Base-by-base conservation (phyloP, 1,140 invertebrate species). In the Phymastichus coffea region DNA sequence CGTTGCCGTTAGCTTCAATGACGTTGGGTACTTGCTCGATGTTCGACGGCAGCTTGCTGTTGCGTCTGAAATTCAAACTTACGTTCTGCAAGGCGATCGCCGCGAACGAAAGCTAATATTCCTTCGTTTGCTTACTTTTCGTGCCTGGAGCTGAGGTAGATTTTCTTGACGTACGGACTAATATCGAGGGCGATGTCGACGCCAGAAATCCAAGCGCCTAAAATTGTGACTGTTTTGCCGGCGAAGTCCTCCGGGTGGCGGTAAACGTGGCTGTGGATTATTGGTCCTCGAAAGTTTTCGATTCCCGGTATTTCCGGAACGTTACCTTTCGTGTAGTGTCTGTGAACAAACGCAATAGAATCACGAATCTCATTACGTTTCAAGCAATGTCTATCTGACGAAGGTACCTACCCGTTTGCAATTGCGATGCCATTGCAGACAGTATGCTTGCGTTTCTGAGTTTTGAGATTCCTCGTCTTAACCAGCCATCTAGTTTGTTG, bases 121-220 rank as follows among this genome's bases (percentile, higher is more conserved):
- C 23, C 4, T 40, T 15, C 15, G 2, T n/a, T 12, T 17, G 20
- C 20, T 66, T 61, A 68, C 72, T 62, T 68, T 12, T 67, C 63
- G 38, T 67, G 60, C 63, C 72, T 71, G 47, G 77, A 71, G 54
- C 79, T 80, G 1, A 80, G 28, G 35, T 76, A 80, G 61, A 86
- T 80, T 54, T 80, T 64, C 66, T 78, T 71, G 4, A 81, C 80
- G 43, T 73, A 62, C 8, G 68, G 17, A 2, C 81, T 65, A 17
- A 88, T 70, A 63, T 88, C 86, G 2, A 83, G 57, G 19, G 80
- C 79, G 49, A 92, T 88, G 69, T 92, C 89, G 35, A 83, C 72
- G 7, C 87, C 90, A 2, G 88, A 91, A 37, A 85, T 76, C 20
- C 83, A 83, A 40, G 82, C 85, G 17, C 90, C 90, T 6, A 33